Conservation (phyloP, 2,888 invertebrate genomes). For the Balanococcus diminutus region DNA sequence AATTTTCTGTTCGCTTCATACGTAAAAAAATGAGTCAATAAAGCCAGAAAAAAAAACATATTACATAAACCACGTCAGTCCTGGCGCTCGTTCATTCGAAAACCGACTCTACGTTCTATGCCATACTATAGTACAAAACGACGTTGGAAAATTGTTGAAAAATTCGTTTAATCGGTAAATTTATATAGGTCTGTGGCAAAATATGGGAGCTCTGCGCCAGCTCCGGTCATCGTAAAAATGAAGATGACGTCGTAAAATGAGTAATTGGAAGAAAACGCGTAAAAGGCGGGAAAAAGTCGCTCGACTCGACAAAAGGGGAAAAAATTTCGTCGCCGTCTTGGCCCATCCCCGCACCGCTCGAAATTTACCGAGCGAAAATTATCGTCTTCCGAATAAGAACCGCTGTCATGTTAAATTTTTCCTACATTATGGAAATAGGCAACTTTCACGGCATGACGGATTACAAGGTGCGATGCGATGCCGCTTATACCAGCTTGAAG, state of each 20-base stretch:
- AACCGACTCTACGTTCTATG: background rate
- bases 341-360: too few species aligned
- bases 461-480: background rate
- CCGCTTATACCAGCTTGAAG: too few species aligned
- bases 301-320: background rate
- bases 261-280: background rate
- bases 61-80: background rate
- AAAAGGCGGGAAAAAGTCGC: background rate
- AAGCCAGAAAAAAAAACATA: background rate
- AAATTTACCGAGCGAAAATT: background rate
- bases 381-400: background rate
- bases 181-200: background rate
- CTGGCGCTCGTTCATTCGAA: background rate
- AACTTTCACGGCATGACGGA: conserved; percentile 18
- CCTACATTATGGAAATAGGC: conserved; percentile 19
- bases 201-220: background rate
- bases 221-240: background rate
- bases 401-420: conserved; percentile 5
- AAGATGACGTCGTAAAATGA: background rate
- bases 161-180: background rate
- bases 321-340: background rate
- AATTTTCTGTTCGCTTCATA: background rate
- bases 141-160: background rate
- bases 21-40: background rate
- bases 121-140: background rate